These are phyloP conservation scores for Ditylenchus weischeri DNA, from an alignment of 2,888 invertebrate genomes.

Conservation along the genomic window DNA sequence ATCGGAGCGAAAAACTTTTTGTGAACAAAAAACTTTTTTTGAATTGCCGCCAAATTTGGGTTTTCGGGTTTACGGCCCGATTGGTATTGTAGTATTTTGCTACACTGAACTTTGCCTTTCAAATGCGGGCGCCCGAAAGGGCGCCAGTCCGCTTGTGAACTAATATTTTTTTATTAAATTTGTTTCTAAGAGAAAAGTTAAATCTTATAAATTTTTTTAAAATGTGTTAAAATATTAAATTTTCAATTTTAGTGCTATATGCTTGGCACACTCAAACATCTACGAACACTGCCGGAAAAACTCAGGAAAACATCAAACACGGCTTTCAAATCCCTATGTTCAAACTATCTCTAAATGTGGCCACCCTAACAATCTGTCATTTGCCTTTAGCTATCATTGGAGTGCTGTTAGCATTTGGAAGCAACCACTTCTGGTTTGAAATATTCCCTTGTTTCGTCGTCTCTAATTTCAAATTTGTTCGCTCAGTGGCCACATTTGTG, in stretches of 20 bases:
- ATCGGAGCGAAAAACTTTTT: too few relatives aligned
- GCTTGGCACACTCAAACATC: conserved; percentile 14
- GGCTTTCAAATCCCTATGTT: conserved; percentile 21
- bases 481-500: conserved; percentile 3
- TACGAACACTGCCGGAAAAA: neutral
- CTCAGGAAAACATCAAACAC: neutral
- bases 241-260: conserved; percentile 15
- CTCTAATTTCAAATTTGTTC: neutral
- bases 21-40: too few relatives aligned
- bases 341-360: conserved; percentile 13
- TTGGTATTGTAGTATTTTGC: too few relatives aligned
- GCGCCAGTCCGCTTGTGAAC: too few relatives aligned
- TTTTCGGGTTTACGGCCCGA: too few relatives aligned
- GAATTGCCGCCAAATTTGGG: too few relatives aligned
- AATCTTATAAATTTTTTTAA: too few relatives aligned
- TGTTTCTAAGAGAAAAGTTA: too few relatives aligned
- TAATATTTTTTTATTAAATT: too few relatives aligned
- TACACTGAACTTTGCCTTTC: too few relatives aligned
- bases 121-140: too few relatives aligned
- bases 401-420: conserved; percentile 7
- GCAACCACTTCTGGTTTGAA: neutral
- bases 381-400: conserved; percentile 3
- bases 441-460: neutral
- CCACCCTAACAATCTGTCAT: conserved; percentile 10
- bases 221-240: too few relatives aligned